These are phyloP conservation scores for Dynastes tityus DNA, from an alignment of 2,888 invertebrate species.

Conservation along the genomic window DNA sequence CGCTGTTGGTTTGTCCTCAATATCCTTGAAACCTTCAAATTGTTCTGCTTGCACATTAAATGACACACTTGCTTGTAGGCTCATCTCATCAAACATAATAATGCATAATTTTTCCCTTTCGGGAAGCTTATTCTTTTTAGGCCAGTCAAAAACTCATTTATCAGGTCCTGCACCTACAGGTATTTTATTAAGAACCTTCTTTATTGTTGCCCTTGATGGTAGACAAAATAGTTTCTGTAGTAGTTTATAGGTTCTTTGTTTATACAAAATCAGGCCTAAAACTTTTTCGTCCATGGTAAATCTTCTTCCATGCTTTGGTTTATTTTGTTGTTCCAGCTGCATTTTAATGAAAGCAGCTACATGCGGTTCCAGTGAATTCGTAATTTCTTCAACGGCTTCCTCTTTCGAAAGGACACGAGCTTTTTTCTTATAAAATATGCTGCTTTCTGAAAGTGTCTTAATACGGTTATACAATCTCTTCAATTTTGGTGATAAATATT, in stretches of 20 bases:
- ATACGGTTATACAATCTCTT: neutral
- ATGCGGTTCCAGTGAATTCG: neutral
- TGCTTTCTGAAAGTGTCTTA: neutral
- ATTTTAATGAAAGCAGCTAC: constrained; percentile 1
- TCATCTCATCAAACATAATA: too few relatives aligned
- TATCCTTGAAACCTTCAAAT: too few relatives aligned
- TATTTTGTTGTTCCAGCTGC: neutral
- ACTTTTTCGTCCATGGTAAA: neutral
- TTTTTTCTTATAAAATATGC: neutral
- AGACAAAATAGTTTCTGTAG: neutral
- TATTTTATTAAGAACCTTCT: neutral
- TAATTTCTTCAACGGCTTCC: neutral
- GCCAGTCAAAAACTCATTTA: too few relatives aligned
- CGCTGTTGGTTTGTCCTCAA: neutral
- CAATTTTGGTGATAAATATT: neutral
- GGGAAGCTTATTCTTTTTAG: too few relatives aligned
- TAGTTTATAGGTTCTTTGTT: constrained; percentile 12
- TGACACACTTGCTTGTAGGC: too few relatives aligned
- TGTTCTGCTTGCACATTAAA: too few relatives aligned
- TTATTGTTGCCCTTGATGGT: neutral
- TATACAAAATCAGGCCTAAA: neutral
- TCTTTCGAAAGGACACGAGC: neutral
- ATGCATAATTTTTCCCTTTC: too few relatives aligned
- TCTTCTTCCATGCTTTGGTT: neutral
- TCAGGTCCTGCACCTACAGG: neutral